Base-by-base conservation (phyloP, 2,113 vertebrate genomes). In the Urocitellus parryii region DNA sequence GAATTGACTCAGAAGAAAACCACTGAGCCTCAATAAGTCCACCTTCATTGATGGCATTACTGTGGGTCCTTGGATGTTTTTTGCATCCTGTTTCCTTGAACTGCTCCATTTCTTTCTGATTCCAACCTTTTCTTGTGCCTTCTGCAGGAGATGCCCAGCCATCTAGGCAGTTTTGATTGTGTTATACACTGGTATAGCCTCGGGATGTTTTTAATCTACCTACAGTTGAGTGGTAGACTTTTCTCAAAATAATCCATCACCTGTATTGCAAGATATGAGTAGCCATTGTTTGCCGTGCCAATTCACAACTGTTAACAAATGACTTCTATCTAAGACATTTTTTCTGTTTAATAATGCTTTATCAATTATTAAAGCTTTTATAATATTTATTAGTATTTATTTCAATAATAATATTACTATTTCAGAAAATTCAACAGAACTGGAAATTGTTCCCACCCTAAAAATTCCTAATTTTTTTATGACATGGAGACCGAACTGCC, bases 341-440 rank as follows among this genome's bases (percentile, higher is more conserved):
- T 81, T 13, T 34, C 32, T 58, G 1, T 90, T 79, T 95, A 12
- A 42, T 65, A 85, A 73, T 34, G 13, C 77, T 48, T 89, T 58
- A 37, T 39, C 8, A 14, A 37, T 81, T n/a, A 67, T 53, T 37
- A 42, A 51, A 18, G 39, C 25, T 34, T 48, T n/a, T 4, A 53
- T 37, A 74, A 39, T 85, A n/a, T 42, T 14, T 82, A 18, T 72
- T 91, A 9, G 45, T 53, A n/a, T 45, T 79, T 58, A 82, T 73
- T 65, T 53, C 9, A 11, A 6, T 24, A 39, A 24, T 39, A 88
- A 29, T 65, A 4, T 24, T 88, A 89, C 18, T 76, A 7, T 76
- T 94, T 94, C 70, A 94, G 34, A 72, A 94, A 92, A 90, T 34
- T 45, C 29, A 81, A 11, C 45, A 68, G 22, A 91, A 70, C 4